Evolutionary conservation across 2,797 vertebrate genomes (phyloP).

Genomic region (Megalops cyprinoides): DNA sequence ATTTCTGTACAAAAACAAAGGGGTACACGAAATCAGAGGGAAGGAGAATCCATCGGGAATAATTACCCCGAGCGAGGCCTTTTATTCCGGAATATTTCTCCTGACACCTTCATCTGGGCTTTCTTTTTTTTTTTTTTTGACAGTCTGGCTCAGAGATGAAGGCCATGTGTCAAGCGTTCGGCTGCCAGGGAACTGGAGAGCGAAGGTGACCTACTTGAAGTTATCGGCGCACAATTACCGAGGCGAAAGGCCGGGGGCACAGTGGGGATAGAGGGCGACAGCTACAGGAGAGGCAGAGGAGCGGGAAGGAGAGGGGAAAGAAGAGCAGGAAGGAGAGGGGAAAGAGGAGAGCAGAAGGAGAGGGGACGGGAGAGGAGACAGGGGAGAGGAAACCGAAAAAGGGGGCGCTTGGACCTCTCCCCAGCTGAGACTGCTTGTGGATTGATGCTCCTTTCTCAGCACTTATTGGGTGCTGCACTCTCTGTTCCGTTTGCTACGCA

Average conservation of each 20-base stretch:
- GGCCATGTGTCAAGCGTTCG: slow-evolving; percentile 57
- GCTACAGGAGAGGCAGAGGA: slow-evolving; percentile 27
- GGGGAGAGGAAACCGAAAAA: too few species aligned
- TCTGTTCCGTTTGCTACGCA: too few species aligned
- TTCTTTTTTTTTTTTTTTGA: slow-evolving; percentile 66
- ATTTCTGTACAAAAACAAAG: slow-evolving; percentile 44
- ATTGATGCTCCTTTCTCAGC: too few species aligned
- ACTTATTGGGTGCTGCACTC: too few species aligned
- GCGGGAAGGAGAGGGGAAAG: slow-evolving; percentile 13
- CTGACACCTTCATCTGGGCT: slow-evolving; percentile 61
- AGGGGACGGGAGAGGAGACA: too few species aligned
- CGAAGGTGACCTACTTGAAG: slow-evolving; percentile 21
- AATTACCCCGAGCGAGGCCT: slow-evolving; percentile 63
- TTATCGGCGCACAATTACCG: background rate
- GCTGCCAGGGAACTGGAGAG: slow-evolving; percentile 20
- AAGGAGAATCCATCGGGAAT: slow-evolving; percentile 47
- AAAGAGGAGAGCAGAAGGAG: background rate
- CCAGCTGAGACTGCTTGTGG: too few species aligned
- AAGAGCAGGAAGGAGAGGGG: background rate
- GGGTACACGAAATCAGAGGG: slow-evolving; percentile 30
- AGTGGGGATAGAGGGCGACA: slow-evolving; percentile 30
- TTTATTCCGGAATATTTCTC: slow-evolving; percentile 63
- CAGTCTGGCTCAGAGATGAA: slow-evolving; percentile 51
- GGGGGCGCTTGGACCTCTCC: too few species aligned
- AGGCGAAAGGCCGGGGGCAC: slow-evolving; percentile 26